Evolutionary conservation across 1,140 invertebrate genomes (phyloP).

Genomic region (Onthophagus taurus): DNA sequence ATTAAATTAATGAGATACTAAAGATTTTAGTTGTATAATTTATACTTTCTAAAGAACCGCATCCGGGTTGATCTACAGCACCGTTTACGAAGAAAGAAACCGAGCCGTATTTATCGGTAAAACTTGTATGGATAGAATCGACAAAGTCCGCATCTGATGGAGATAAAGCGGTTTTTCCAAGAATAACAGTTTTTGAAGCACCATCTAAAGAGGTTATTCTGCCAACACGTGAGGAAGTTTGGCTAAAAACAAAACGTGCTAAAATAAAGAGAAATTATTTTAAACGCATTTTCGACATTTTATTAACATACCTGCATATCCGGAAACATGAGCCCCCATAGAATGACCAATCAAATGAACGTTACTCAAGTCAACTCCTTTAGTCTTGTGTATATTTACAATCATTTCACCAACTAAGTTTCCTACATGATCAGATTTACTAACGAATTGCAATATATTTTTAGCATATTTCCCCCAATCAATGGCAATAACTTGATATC

Average conservation of each 20-base stretch:
- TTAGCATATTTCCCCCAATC: constrained; percentile 3
- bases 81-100: neutral
- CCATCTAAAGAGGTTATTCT: constrained; percentile 59
- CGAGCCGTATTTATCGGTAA: neutral
- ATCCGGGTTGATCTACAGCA: neutral
- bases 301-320: constrained; percentile 47
- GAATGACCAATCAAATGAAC: constrained; percentile 61
- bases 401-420: neutral
- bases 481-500: neutral
- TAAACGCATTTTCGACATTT: neutral
- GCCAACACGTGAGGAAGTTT: constrained; percentile 36
- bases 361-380: neutral
- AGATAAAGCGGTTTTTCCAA: too few species aligned
- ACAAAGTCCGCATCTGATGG: constrained; percentile 35
- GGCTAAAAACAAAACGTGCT: constrained; percentile 39
- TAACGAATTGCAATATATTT: neutral
- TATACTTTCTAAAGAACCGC: too few species aligned
- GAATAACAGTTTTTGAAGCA: too few species aligned
- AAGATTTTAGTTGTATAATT: too few species aligned
- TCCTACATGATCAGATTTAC: neutral
- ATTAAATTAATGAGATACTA: too few species aligned
- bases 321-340: constrained; percentile 60
- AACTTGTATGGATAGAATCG: constrained; percentile 5
- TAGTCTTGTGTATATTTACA: neutral
- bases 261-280: neutral